These are phyloP conservation scores for Epicampocera succincta DNA, from an alignment of 2,888 invertebrate genomes.

Conservation along the genomic window DNA sequence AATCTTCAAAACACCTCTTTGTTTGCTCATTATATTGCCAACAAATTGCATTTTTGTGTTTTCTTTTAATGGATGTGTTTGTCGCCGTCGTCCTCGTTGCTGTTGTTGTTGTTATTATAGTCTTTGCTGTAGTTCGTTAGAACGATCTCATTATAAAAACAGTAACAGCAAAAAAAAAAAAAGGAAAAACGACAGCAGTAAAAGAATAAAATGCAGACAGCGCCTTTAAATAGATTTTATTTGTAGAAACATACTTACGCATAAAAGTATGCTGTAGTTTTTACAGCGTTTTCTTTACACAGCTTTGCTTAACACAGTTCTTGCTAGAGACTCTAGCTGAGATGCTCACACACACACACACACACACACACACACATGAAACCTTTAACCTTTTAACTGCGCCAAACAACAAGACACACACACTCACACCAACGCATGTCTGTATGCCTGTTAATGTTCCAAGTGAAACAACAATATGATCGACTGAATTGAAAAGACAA, in stretches of 20 bases:
- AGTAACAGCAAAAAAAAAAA: not conserved
- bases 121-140: not conserved
- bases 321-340: not conserved
- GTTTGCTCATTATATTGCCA: constrained; percentile 9
- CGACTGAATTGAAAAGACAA: constrained; percentile 18
- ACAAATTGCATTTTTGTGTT: constrained; percentile 23
- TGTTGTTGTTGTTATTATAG: too few relatives aligned
- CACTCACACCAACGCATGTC: not conserved
- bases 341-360: not conserved
- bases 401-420: not conserved
- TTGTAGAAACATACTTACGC: constrained; percentile 32
- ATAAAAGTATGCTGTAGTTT: constrained; percentile 22
- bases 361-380: not conserved
- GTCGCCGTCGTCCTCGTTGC: too few relatives aligned
- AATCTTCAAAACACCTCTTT: constrained; percentile 8
- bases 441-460: not conserved
- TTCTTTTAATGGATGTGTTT: not conserved
- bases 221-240: constrained; percentile 25
- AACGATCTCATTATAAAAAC: constrained; percentile 24
- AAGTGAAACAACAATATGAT: constrained; percentile 26
- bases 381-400: not conserved
- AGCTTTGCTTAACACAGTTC: not conserved
- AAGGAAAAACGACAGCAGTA: not conserved
- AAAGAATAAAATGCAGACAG: constrained; percentile 6
- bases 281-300: constrained; percentile 2